Conservation (phyloP, 1,140 invertebrate genomes). For the Drosophila sulfurigaster region DNA sequence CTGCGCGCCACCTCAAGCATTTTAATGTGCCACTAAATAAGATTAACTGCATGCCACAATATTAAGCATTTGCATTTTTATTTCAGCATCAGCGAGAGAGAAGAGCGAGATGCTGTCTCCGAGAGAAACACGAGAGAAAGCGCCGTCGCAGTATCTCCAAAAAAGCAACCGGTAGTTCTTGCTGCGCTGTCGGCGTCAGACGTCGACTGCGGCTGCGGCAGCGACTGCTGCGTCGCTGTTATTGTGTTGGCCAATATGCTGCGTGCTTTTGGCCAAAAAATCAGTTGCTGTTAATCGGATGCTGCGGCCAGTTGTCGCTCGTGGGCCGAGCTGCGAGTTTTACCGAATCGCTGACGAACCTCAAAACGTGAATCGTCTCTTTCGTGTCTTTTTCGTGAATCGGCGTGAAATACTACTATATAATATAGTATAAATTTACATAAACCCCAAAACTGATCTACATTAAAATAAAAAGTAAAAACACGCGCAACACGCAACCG, state of each 20-base stretch:
- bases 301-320: constrained; percentile 68
- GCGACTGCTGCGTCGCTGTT: constrained; percentile 71
- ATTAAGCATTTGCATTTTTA: constrained; percentile 73
- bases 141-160: constrained; percentile 44
- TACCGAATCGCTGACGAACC: constrained; percentile 33
- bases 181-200: constrained; percentile 22
- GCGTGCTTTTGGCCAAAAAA: constrained; percentile 61
- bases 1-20: constrained; percentile 54
- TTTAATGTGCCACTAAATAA: constrained; percentile 75
- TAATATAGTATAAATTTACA: neutral
- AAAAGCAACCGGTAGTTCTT: constrained; percentile 77
- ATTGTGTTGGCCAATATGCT: constrained; percentile 39
- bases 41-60: constrained; percentile 72
- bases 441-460: constrained; percentile 3
- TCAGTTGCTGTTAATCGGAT: constrained; percentile 69
- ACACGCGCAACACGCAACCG: constrained; percentile 9
- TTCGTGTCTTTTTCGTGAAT: neutral
- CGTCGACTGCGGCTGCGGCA: constrained; percentile 18
- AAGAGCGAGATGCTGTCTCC: neutral
- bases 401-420: constrained; percentile 19
- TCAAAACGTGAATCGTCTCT: constrained; percentile 6
- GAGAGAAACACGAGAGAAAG: constrained; percentile 12
- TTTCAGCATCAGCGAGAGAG: constrained; percentile 21
- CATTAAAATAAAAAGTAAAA: neutral
- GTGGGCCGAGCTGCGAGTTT: constrained; percentile 25